A percentile compares a stretch with the other conserved stretches of the same genome.
phyloP scores from a whole-genome alignment of 2,113 vertebrate species.

The Syrmaticus mikado region DNA sequence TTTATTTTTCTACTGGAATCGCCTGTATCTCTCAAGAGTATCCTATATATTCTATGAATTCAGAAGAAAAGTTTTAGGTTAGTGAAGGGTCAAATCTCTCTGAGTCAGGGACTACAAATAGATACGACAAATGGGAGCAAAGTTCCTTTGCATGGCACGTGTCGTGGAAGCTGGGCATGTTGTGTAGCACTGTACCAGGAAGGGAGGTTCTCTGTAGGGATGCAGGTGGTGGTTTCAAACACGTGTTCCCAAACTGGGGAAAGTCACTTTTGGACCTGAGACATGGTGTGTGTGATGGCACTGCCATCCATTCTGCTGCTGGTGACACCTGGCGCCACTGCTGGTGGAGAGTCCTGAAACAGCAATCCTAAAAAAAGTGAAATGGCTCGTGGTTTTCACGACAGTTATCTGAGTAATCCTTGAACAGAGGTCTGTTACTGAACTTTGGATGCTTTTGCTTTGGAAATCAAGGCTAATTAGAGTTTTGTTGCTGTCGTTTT shows the following conservation, averaged over 20 bases:
- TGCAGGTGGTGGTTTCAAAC: not conserved
- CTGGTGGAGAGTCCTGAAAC: accelerated
- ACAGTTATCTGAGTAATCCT: not conserved
- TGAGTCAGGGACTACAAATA: not conserved
- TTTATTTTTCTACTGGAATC: slow-evolving; percentile 44
- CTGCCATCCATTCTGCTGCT: not conserved
- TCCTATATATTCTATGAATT: not conserved
- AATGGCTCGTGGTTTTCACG: not conserved
- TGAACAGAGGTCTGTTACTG: not conserved
- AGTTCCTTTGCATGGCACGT: not conserved
- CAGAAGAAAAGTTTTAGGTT: not conserved
- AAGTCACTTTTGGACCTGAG: not conserved
- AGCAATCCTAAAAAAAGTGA: not conserved
- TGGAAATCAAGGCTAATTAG: not conserved
- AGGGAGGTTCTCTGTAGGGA: not conserved
- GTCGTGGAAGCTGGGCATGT: not conserved
- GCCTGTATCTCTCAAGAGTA: not conserved
- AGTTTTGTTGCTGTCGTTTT: not conserved
- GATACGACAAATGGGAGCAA: not conserved
- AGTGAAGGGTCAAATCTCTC: not conserved
- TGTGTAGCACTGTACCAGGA: not conserved
- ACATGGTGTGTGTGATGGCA: not conserved
- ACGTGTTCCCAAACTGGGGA: not conserved
- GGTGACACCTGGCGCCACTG: not conserved
- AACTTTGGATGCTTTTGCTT: not conserved